These are phyloP conservation scores for Rhinatrema bivittatum DNA, from an alignment of 2,797 vertebrate species.

Conservation along the genomic window DNA sequence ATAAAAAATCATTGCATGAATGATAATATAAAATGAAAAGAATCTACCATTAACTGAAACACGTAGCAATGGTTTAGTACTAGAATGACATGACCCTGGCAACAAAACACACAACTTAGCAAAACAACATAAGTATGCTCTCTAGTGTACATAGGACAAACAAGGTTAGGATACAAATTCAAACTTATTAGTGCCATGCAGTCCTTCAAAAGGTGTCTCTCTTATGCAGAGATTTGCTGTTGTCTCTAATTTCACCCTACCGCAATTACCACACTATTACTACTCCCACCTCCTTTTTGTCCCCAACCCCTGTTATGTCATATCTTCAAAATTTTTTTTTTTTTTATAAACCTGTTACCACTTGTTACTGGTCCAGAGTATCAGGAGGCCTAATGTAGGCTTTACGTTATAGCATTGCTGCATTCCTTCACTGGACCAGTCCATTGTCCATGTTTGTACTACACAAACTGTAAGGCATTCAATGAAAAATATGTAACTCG, in stretches of 20 bases:
- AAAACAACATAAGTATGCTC: constrained; percentile 35
- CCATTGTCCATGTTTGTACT: constrained; percentile 7
- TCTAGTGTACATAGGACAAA: constrained; percentile 35
- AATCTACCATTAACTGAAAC: constrained; percentile 38
- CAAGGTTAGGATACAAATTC: constrained; percentile 45
- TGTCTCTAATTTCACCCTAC: background rate
- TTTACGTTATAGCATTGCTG: background rate
- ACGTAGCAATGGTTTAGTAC: constrained; percentile 36
- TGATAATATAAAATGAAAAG: constrained; percentile 26
- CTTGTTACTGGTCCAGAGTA: background rate
- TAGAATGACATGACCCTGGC: constrained; percentile 32
- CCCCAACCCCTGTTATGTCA: background rate
- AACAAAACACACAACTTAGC: constrained; percentile 33
- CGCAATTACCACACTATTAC: too few relatives aligned
- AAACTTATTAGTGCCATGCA: constrained; percentile 56
- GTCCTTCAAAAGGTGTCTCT: constrained; percentile 23
- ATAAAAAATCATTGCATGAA: constrained; percentile 50
- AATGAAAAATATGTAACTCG: constrained; percentile 8
- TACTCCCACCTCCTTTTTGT: too few relatives aligned
- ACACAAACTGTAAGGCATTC: constrained; percentile 18
- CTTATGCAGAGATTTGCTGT: background rate
- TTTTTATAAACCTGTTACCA: background rate
- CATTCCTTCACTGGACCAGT: background rate
- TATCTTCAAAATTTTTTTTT: too few relatives aligned
- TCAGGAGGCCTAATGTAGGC: background rate